phyloP scores from a whole-genome alignment of 2,797 vertebrate species.

The Helarctos malayanus region DNA sequence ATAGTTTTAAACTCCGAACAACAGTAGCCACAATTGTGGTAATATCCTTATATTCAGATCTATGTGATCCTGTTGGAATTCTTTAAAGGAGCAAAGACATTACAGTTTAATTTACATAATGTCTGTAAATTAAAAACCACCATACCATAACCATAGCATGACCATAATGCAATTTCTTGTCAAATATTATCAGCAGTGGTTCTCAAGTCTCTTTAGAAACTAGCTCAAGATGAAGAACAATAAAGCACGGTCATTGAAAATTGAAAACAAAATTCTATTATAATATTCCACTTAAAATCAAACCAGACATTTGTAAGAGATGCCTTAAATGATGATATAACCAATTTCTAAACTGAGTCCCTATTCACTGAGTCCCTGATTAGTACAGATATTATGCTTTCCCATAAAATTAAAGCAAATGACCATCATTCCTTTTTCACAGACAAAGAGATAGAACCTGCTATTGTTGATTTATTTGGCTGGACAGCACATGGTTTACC shows the following conservation, averaged over 20 bases:
- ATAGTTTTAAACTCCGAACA: neutral
- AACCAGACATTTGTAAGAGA: neutral
- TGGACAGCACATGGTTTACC: neutral
- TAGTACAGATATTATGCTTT: neutral
- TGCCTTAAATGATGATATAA: neutral
- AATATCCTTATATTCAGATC: conserved; percentile 13
- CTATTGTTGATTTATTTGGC: neutral
- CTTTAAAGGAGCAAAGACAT: neutral
- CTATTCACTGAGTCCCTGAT: neutral
- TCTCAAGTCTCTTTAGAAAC: neutral
- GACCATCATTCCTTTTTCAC: neutral
- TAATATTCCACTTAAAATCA: conserved; percentile 22
- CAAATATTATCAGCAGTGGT: neutral
- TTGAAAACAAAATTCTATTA: neutral
- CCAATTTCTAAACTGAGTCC: neutral
- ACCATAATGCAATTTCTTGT: conserved; percentile 14
- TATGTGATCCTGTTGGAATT: neutral
- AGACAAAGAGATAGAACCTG: neutral
- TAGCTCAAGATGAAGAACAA: neutral
- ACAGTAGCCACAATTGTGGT: neutral
- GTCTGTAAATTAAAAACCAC: conserved; percentile 27
- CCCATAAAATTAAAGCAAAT: neutral
- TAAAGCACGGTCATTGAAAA: neutral
- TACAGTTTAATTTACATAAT: neutral
- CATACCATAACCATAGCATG: neutral